Base-by-base conservation (phyloP, 2,888 invertebrate genomes). In the Pyrocoelia pectoralis region DNA sequence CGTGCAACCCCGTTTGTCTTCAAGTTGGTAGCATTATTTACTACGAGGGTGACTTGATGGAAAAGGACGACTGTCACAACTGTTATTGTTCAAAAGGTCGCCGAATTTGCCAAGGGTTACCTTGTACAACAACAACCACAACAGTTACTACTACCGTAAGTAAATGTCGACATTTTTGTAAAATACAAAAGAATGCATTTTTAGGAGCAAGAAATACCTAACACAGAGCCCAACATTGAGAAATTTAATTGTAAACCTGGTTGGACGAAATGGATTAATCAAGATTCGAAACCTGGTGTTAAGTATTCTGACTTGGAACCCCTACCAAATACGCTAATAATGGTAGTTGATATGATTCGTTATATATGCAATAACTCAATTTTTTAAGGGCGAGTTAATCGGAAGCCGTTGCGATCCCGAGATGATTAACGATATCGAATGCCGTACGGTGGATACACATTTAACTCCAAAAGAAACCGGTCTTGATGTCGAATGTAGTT, bases 261-360 rank as follows among this genome's bases (percentile, higher is more conserved):
- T 0, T 95, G 94, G 93, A 89, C 91, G 0, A 79, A 83, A 10
- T 95, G 95, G 95, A 82, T 92, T 68, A 94, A 89, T 79, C 83
- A 85, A 49, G 84, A 87, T 61, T 74, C 78, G 1, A 83, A 84
- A 5, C 65, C 72, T 1, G 40, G 55, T 14, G 60, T 68, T 49
- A 72, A 71, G 67, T 71, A 76, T 2, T 78, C 76, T 8, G 90
- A 91, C 65, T 79, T 85, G 1, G 87, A 88, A 76, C 82, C 83
- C 0, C 71, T 91, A 56, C 90, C 91, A 0, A 75, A 81, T 8
- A 68, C 80, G 10, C 78, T 84, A 1, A 80, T 86, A 69, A 72
- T 89, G 82, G 87, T 88, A 72, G 81, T 78, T 73, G 5, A 24
- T 13, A 46, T 5, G 10, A 46, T 5, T 15, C 10, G 15, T 43